These are phyloP conservation scores for Apostichopus californicus DNA, from an alignment of 35 echinoderm and acorn worm species.

Conservation along the genomic window DNA sequence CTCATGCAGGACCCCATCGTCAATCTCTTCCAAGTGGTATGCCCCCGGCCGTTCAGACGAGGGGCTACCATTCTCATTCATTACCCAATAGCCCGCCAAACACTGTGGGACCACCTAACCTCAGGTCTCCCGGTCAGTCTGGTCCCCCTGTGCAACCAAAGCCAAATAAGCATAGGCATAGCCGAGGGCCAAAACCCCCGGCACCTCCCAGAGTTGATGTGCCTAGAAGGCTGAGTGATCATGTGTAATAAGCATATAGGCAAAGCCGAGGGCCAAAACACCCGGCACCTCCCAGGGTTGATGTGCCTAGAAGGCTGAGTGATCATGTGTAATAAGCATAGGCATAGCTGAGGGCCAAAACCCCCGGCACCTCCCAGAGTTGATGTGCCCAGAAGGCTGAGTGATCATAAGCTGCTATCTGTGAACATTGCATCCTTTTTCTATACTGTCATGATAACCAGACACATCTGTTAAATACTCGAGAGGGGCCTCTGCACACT, in stretches of 20 bases:
- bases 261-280: conserved; percentile 1
- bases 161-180: conserved; percentile 42
- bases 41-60: not conserved
- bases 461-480: no score
- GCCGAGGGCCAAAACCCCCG: not conserved
- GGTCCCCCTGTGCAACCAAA: conserved; percentile 24
- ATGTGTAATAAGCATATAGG: conserved; percentile 23
- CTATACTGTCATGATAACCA: no score
- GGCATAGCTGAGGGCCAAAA: not conserved
- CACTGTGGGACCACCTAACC: conserved; percentile 6
- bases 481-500: no score
- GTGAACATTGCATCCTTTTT: no score
- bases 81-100: conserved; percentile 19
- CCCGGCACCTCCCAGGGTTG: conserved; percentile 30
- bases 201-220: conserved; percentile 35
- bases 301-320: conserved; percentile 22
- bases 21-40: conserved; percentile 7
- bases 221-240: conserved; percentile 23
- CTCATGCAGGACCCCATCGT: not conserved
- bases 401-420: no score
- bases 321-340: conserved; percentile 37
- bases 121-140: not conserved
- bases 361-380: conserved; percentile 26
- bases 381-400: not conserved
- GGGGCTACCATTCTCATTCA: not conserved